A percentile compares a stretch with the other conserved stretches of the same genome.
phyloP scores from a whole-genome alignment of 2,888 invertebrate genomes.

The Frankliniella intonsa region DNA sequence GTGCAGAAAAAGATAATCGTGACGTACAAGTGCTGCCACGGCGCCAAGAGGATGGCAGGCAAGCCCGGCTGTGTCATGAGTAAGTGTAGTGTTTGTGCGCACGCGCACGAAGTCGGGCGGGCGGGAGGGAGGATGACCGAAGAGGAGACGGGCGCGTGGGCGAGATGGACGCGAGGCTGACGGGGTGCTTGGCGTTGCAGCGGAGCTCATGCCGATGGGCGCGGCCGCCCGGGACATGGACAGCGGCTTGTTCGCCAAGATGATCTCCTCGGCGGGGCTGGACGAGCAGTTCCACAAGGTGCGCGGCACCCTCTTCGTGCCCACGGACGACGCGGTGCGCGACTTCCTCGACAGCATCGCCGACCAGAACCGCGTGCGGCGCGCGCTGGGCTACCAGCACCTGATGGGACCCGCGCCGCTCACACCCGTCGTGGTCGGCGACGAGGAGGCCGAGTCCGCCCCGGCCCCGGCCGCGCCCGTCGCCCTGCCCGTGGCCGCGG shows the following conservation, averaged over 20 bases:
- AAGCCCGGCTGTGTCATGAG: conserved; percentile 49
- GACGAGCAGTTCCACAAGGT: conserved; percentile 48
- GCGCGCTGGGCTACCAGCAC: neutral
- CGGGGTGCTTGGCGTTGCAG: conserved; percentile 39
- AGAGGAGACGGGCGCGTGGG: no score
- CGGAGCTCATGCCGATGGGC: conserved; percentile 54
- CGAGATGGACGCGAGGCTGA: no score
- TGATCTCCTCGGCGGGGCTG: conserved; percentile 52
- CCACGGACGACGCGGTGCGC: conserved; percentile 48
- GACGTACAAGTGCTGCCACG: conserved; percentile 64
- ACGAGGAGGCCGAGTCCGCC: neutral
- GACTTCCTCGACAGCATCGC: conserved; percentile 43
- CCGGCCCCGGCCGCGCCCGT: neutral
- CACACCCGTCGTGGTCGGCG: neutral
- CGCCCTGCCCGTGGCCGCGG: neutral
- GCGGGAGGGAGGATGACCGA: no score
- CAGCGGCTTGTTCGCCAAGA: conserved; percentile 55
- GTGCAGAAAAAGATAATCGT: conserved; percentile 58
- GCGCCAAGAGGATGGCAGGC: conserved; percentile 51
- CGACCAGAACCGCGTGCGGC: conserved; percentile 40
- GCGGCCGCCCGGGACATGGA: conserved; percentile 56
- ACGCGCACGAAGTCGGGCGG: no score
- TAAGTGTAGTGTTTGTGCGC: neutral
- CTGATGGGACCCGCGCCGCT: neutral
- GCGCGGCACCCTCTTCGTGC: conserved; percentile 53